Conservation (phyloP, 2,888 invertebrate genomes). For the Caenorhabditis doughertyi region DNA sequence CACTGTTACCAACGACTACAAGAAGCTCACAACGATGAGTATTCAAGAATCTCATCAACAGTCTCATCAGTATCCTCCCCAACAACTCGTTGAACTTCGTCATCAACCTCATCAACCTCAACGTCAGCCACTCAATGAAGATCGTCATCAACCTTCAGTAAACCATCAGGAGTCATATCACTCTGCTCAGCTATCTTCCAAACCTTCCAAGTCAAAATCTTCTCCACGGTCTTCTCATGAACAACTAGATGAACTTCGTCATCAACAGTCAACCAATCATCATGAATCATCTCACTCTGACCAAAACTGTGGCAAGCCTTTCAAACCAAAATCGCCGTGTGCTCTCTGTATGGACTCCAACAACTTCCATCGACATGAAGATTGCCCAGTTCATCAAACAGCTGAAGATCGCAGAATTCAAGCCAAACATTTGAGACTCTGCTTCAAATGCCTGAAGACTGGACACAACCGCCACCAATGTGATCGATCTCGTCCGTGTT, state of each 20-base stretch:
- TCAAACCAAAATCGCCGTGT: background rate
- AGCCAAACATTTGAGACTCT: background rate
- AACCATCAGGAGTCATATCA: too few relatives aligned
- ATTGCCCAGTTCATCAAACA: background rate
- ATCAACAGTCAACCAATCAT: too few relatives aligned
- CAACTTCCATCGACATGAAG: constrained; percentile 5
- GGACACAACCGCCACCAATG: background rate
- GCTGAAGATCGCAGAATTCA: background rate
- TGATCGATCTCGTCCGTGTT: background rate
- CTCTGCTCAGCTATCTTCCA: background rate
- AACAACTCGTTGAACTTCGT: background rate
- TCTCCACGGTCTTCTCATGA: too few relatives aligned
- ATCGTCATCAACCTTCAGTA: too few relatives aligned
- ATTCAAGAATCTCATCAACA: background rate
- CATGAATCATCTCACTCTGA: too few relatives aligned
- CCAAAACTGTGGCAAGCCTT: too few relatives aligned
- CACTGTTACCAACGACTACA: background rate
- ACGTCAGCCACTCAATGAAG: too few relatives aligned
- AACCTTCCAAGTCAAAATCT: too few relatives aligned
- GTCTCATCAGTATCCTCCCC: too few relatives aligned
- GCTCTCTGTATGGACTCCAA: background rate
- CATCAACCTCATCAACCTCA: too few relatives aligned
- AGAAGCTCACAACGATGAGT: constrained; percentile 5
- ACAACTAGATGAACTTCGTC: too few relatives aligned
- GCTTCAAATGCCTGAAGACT: constrained; percentile 5